Conservation (phyloP, 2,888 invertebrate species). For the Ferrisia virgata region DNA sequence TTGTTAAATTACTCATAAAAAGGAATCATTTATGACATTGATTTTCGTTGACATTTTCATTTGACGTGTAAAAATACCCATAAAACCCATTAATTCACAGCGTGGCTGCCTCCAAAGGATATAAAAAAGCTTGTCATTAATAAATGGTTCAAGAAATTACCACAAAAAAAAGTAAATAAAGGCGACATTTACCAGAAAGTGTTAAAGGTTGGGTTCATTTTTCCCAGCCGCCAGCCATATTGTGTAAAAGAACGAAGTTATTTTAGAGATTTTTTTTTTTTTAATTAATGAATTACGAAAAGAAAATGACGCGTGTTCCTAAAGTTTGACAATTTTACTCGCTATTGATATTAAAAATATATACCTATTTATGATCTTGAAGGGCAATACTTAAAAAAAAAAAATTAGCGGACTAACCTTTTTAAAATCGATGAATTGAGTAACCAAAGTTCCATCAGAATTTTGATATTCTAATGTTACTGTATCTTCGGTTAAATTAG, state of each 20-base stretch:
- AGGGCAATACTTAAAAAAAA: too few relatives aligned
- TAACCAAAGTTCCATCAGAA: constrained; percentile 85
- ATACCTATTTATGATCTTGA: not conserved
- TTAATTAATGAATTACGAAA: not conserved
- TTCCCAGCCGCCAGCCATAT: not conserved
- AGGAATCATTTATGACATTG: not conserved
- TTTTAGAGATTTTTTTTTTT: not conserved
- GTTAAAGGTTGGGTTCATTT: not conserved
- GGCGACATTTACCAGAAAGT: not conserved
- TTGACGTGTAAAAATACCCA: constrained; percentile 10
- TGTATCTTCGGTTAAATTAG: constrained; percentile 86
- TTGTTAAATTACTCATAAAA: not conserved
- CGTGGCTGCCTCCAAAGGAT: not conserved
- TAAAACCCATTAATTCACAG: constrained; percentile 6
- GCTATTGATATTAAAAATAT: not conserved
- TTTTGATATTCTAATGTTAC: constrained; percentile 84
- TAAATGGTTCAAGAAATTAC: constrained; percentile 11
- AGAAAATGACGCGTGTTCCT: not conserved
- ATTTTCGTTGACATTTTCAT: not conserved
- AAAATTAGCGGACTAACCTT: constrained; percentile 71
- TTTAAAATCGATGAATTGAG: constrained; percentile 90
- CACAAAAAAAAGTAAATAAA: constrained; percentile 12
- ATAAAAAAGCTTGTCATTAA: not conserved
- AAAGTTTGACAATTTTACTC: not conserved
- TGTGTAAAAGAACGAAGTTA: not conserved